Evolutionary conservation across 2,113 vertebrate genomes (phyloP).

Genomic region (Pedetes capensis): DNA sequence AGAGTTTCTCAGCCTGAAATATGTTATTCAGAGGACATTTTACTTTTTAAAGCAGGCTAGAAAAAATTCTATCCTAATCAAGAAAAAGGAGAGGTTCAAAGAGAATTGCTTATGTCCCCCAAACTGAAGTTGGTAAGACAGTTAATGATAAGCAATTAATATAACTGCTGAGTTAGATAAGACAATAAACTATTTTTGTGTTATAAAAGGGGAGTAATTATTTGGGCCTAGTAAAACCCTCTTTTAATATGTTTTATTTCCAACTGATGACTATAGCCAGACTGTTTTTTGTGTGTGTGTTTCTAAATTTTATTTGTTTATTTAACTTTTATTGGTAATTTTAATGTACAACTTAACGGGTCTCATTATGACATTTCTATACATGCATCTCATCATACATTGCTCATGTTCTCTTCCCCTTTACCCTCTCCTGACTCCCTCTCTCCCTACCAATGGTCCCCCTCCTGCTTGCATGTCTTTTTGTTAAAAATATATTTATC

Average conservation of each 20-base stretch:
- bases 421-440: too few species aligned
- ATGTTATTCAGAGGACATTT: slow-evolving; percentile 23
- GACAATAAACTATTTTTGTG: slow-evolving; percentile 7
- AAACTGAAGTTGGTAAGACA: not conserved
- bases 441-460: too few species aligned
- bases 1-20: slow-evolving; percentile 14
- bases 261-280: not conserved
- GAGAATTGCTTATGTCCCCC: not conserved
- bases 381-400: too few species aligned
- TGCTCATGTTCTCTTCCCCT: too few species aligned
- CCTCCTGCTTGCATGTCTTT: too few species aligned
- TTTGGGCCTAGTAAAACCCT: not conserved
- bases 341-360: too few species aligned
- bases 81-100: slow-evolving; percentile 32
- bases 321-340: too few species aligned
- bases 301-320: too few species aligned
- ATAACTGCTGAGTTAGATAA: slow-evolving; percentile 14
- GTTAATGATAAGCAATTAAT: not conserved
- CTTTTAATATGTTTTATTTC: slow-evolving; percentile 27
- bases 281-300: too few species aligned
- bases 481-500: too few species aligned
- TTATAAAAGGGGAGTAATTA: slow-evolving; percentile 13
- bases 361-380: too few species aligned
- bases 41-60: slow-evolving; percentile 35
- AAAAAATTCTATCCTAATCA: not conserved